Conservation (phyloP, 2,797 vertebrate genomes). For the Coluber constrictor region DNA sequence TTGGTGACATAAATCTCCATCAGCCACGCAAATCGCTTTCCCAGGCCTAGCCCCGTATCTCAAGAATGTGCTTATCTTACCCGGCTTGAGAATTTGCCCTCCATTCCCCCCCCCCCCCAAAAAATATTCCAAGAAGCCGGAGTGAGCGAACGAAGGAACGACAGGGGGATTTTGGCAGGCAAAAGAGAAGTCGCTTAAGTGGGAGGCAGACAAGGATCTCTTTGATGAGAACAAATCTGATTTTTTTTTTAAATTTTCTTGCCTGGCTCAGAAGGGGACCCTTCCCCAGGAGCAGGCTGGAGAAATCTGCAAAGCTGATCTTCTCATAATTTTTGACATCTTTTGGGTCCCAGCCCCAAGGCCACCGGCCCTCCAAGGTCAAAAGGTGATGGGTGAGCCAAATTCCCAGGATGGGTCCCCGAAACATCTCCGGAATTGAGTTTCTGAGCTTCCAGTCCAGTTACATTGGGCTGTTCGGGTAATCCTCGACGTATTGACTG, state of each 20-base stretch:
- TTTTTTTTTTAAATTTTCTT: not conserved
- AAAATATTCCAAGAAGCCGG: not conserved
- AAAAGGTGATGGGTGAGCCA: not conserved
- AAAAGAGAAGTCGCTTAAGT: not conserved
- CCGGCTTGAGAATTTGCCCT: not conserved
- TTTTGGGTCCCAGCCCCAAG: not conserved
- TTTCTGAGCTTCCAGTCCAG: not conserved
- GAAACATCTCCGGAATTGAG: not conserved
- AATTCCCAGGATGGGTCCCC: fast-evolving
- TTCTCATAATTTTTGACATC: not conserved
- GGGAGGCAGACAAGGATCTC: not conserved
- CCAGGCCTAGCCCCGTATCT: not conserved
- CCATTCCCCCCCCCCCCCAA: fast-evolving
- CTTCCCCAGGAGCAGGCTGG: not conserved
- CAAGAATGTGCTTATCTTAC: not conserved
- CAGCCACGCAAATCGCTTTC: not conserved
- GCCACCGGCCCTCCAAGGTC: not conserved
- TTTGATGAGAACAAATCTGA: not conserved
- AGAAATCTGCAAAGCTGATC: not conserved
- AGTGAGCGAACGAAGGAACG: not conserved
- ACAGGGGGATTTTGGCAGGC: not conserved
- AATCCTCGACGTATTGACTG: too few species aligned
- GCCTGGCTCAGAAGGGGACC: not conserved
- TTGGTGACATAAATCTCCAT: not conserved
- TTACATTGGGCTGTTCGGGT: not conserved